Conservation (phyloP, 2,888 invertebrate species). For the Rambutsinella grinnellia region DNA sequence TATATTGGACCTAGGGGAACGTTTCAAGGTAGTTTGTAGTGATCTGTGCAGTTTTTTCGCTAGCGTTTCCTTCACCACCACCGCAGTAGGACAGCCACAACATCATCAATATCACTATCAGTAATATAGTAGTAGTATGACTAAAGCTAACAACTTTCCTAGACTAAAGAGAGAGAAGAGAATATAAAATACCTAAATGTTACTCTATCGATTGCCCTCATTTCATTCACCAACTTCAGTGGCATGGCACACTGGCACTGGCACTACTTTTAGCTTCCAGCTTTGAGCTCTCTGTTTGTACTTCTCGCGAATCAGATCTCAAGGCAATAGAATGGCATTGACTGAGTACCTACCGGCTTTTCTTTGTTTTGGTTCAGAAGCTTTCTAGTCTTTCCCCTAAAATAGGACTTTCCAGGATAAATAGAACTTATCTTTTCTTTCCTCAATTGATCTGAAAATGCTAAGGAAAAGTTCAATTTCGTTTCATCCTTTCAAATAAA, state of each 20-base stretch:
- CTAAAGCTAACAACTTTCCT: background rate
- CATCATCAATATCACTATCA: background rate
- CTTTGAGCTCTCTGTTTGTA: background rate
- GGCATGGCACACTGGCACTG: constrained; percentile 7
- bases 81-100: constrained; percentile 5
- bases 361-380: constrained; percentile 12
- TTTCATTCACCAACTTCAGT: constrained; percentile 48
- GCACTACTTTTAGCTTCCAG: constrained; percentile 2
- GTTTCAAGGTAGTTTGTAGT: constrained; percentile 42
- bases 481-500: no score
- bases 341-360: constrained; percentile 33
- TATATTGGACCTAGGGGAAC: constrained; percentile 41
- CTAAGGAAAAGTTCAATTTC: no score
- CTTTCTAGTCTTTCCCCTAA: background rate
- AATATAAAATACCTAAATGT: constrained; percentile 48
- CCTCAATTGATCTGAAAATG: no score
- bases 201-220: constrained; percentile 60
- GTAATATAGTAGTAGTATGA: background rate
- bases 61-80: background rate
- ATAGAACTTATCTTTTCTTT: no score
- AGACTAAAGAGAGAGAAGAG: constrained; percentile 7
- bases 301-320: constrained; percentile 21
- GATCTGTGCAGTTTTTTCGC: background rate
- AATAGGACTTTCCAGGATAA: background rate
- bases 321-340: constrained; percentile 47